Conservation (phyloP, 2,797 vertebrate genomes). For the Tinamus major region DNA sequence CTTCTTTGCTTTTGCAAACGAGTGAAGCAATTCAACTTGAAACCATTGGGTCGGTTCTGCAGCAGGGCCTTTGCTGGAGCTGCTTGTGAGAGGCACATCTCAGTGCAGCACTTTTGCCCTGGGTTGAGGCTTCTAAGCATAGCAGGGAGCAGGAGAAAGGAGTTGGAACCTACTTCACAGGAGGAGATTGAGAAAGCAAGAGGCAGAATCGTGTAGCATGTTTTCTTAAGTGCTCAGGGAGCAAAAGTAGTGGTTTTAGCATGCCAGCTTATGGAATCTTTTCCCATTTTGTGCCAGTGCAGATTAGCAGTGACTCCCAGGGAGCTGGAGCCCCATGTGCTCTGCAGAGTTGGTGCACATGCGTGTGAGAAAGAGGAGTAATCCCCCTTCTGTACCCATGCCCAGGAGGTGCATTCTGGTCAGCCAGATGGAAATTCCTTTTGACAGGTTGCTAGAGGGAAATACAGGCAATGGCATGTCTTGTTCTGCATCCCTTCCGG, state of each 20-base stretch:
- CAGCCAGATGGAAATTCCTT: conserved; percentile 54
- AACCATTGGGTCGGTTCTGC: not conserved
- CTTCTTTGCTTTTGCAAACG: not conserved
- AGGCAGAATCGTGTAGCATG: not conserved
- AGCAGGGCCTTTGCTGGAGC: not conserved
- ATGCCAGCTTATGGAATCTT: not conserved
- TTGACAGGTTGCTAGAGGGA: conserved; percentile 60
- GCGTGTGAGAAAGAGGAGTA: not conserved
- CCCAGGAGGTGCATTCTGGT: conserved; percentile 21
- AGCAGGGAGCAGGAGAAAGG: not conserved
- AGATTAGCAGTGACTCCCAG: not conserved
- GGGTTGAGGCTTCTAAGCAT: not conserved
- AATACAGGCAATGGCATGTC: conserved; percentile 4
- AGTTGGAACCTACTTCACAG: not conserved
- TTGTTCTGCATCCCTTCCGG: conserved; percentile 12
- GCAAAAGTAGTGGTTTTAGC: not conserved
- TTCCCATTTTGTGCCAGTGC: not conserved
- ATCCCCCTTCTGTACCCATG: not conserved
- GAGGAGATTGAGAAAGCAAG: not conserved
- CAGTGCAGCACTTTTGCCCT: fast-evolving
- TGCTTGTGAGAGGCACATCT: fast-evolving
- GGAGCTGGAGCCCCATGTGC: not conserved
- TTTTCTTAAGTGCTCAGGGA: not conserved
- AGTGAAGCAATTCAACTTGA: not conserved
- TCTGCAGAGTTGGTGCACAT: not conserved